Conservation (phyloP, 2,113 vertebrate species). For the Aegypius monachus region DNA sequence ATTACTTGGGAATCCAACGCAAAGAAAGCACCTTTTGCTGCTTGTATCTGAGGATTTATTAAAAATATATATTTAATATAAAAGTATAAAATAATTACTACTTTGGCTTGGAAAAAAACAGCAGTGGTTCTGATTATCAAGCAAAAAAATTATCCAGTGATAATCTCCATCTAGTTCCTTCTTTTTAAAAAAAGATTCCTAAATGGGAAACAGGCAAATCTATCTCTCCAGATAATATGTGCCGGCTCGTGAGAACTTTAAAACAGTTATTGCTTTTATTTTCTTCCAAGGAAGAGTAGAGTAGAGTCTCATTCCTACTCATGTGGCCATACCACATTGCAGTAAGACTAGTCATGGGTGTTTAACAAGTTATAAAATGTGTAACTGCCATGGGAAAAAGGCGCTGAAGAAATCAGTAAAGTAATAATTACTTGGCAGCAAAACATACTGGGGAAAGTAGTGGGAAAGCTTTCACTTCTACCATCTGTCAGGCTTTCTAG, state of each 20-base stretch:
- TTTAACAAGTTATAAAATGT: not conserved
- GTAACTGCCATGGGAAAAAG: not conserved
- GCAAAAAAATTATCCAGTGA: slow-evolving; percentile 41
- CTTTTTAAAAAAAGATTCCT: slow-evolving; percentile 7
- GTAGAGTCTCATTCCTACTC: not conserved
- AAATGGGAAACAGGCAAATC: slow-evolving; percentile 23
- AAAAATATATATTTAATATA: slow-evolving; percentile 34
- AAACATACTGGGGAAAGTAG: slow-evolving; percentile 14
- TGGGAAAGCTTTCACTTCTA: slow-evolving; percentile 30
- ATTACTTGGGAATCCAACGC: slow-evolving; percentile 49
- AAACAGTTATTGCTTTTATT: slow-evolving; percentile 39
- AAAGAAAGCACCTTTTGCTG: slow-evolving; percentile 45
- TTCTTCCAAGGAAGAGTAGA: slow-evolving; percentile 44
- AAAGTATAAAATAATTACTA: slow-evolving; percentile 57
- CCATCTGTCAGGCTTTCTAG: slow-evolving; percentile 34
- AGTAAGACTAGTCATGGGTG: not conserved
- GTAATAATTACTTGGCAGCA: slow-evolving; percentile 54
- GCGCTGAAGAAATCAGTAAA: slow-evolving; percentile 13
- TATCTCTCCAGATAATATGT: slow-evolving; percentile 10
- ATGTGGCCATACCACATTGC: not conserved
- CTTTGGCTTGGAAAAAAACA: slow-evolving; percentile 34
- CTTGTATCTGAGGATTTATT: slow-evolving; percentile 35
- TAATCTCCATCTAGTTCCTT: slow-evolving; percentile 29
- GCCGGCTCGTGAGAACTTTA: slow-evolving; percentile 22
- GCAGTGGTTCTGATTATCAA: slow-evolving; percentile 45